phyloP scores from a whole-genome alignment of 23 tunicate species.

The Oikopleura vanhoeffeni region DNA sequence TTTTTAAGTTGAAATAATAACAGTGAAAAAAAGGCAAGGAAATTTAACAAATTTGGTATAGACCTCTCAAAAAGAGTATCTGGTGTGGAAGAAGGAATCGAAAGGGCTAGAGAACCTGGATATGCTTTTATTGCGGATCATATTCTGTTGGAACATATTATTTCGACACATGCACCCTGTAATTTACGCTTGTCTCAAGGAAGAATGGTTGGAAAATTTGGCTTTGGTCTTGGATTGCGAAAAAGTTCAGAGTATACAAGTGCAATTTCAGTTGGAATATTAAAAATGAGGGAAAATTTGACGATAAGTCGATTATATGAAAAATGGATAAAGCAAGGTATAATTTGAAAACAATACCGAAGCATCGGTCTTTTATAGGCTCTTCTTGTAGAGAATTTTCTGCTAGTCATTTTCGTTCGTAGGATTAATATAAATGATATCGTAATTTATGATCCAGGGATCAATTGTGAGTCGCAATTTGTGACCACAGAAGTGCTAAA shows the following conservation, averaged over 20 bases:
- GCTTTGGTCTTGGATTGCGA: not conserved
- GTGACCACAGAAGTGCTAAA: no score
- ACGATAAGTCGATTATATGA: not conserved
- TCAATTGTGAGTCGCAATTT: no score
- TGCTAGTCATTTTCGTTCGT: no score
- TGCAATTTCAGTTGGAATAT: not conserved
- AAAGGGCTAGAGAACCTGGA: not conserved
- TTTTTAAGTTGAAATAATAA: no score
- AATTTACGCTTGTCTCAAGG: conserved; percentile 9
- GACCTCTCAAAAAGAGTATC: no score
- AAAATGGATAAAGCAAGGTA: conserved; percentile 13
- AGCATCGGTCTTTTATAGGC: no score
- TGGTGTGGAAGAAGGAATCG: not conserved
- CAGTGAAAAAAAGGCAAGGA: no score
- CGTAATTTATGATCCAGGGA: no score
- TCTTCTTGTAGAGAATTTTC: no score
- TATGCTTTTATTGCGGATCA: conserved; percentile 12
- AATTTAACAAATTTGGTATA: no score
- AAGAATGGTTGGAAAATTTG: conserved; percentile 8
- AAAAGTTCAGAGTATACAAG: not conserved
- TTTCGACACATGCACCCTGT: conserved; percentile 12
- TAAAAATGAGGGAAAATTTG: not conserved
- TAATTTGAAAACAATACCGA: no score
- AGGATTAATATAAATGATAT: no score
- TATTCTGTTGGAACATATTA: not conserved